Base-by-base conservation (phyloP, 2,113 vertebrate genomes). In the Lepidothrix coronata region DNA sequence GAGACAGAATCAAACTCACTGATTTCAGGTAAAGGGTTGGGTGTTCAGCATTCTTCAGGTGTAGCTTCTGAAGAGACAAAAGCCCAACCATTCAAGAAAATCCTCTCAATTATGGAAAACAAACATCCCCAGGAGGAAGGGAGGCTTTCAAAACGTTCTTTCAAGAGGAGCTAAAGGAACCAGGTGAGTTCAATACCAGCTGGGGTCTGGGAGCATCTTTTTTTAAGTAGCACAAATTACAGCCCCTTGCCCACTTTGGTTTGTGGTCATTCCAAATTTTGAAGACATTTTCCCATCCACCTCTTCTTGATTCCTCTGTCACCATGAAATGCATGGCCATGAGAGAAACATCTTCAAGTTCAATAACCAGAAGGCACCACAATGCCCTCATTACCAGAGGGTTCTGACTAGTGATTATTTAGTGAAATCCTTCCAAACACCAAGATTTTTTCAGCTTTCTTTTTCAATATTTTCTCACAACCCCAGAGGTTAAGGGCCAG, bases 401-500 rank as follows among this genome's bases (percentile, higher is more conserved):
- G 5, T 31, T 80, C 46, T 68, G 68, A 46, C 2, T 33, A 92
- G n/a, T 0, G 0, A 84, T 74, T 74, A 74, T 80, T 58, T 76
- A 43, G 11, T 65, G 44, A 85, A 91, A 61, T 70, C 21, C 8
- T 89, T 89, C 35, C 39, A 91, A 86, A 63, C 16, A 59, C 44
- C 12, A 58, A 11, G 2, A 2, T 0, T 58, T 88, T 89, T 83
- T 88, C 23, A 48, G 24, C 33, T 51, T 71, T 81, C 12, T 46
- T 66, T 95, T 91, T 71, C 78, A 80, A 17, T 71, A 66, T 73
- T 91, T 90, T 96, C 85, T 91, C 67, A 44, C 57, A 90, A 19
- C 12, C 48, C 27, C 48, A 71, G 55, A 93, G 67, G 55, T 25
- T 91, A 88, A 84, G 43, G 48, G 72, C 31, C 63, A 96, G 55